Conservation (phyloP, 1,140 invertebrate genomes). For the Drosophila malerkotliana region DNA sequence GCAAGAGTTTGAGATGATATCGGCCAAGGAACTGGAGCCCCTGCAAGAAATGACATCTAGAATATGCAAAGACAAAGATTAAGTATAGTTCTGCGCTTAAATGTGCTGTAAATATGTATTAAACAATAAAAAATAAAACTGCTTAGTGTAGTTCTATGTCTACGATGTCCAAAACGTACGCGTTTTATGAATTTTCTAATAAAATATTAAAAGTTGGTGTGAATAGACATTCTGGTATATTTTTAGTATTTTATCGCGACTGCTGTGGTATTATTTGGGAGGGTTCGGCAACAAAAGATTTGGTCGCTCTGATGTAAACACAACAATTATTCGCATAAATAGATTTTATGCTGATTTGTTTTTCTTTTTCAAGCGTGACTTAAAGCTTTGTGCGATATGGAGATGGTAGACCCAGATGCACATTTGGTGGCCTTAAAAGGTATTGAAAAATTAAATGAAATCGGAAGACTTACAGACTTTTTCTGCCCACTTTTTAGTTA, state of each 20-base stretch:
- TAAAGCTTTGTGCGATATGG: constrained; percentile 40
- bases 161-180: background rate
- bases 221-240: background rate
- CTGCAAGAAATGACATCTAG: constrained; percentile 90
- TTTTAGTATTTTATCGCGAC: constrained; percentile 5
- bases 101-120: constrained; percentile 32
- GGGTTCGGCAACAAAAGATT: background rate
- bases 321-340: background rate
- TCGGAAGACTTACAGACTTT: background rate
- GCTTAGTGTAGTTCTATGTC: background rate
- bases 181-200: background rate
- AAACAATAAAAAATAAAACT: constrained; percentile 6
- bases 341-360: constrained; percentile 3
- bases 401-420: constrained; percentile 46
- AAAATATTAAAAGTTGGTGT: too few relatives aligned
- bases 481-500: constrained; percentile 34
- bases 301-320: constrained; percentile 30
- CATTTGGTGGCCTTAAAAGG: constrained; percentile 70
- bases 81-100: constrained; percentile 2
- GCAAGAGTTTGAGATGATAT: constrained; percentile 94
- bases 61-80: constrained; percentile 86
- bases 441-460: background rate
- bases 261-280: background rate
- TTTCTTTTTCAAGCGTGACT: background rate
- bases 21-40: constrained; percentile 94